A percentile compares a stretch with the other conserved stretches of the same genome.
phyloP scores from a whole-genome alignment of 2,113 vertebrate species.

The Anseranas semipalmata region DNA sequence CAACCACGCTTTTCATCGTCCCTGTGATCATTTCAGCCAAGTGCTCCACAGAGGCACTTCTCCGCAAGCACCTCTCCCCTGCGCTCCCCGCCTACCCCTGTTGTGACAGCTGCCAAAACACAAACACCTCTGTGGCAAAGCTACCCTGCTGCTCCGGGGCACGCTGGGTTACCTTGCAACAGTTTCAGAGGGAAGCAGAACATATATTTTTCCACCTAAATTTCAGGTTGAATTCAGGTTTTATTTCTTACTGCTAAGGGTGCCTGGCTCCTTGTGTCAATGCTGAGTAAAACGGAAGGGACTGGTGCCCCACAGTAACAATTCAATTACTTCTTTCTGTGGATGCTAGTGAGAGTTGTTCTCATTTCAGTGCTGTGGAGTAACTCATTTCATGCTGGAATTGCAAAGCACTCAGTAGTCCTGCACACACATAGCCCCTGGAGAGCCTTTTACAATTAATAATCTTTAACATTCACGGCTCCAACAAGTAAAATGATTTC shows the following conservation, averaged over 20 bases:
- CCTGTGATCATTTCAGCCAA: background rate
- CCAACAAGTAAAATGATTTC: constrained; percentile 57
- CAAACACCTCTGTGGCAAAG: background rate
- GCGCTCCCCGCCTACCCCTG: accelerated
- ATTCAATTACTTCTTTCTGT: constrained; percentile 37
- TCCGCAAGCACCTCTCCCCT: background rate
- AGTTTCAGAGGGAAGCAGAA: background rate
- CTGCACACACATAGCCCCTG: background rate
- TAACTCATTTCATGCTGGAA: constrained; percentile 61
- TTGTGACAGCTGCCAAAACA: background rate
- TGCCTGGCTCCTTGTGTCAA: background rate
- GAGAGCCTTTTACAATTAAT: constrained; percentile 69
- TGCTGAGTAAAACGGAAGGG: background rate
- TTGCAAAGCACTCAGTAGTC: constrained; percentile 41
- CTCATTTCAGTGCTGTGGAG: constrained; percentile 42
- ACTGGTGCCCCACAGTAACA: background rate
- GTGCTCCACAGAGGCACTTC: background rate
- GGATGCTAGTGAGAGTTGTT: constrained; percentile 26
- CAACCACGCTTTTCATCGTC: accelerated
- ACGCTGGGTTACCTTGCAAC: accelerated
- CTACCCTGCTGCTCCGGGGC: background rate
- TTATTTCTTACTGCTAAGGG: background rate
- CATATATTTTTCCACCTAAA: background rate
- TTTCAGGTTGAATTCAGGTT: background rate
- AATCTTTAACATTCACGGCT: constrained; percentile 66